Evolutionary conservation across 2,797 vertebrate genomes (phyloP).

Genomic region (Coluber constrictor): DNA sequence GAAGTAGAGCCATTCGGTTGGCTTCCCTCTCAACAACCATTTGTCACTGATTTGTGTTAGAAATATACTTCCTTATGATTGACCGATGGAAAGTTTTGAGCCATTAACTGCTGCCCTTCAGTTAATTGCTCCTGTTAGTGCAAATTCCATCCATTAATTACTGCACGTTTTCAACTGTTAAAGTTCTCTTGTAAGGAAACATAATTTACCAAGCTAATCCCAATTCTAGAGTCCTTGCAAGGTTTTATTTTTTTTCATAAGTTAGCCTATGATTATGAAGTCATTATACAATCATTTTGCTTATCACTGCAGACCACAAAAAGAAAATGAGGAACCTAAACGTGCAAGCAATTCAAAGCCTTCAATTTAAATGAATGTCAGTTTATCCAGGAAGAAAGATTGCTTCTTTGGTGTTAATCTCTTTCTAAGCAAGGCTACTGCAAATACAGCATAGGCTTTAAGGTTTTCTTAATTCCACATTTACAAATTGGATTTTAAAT

Average conservation of each 20-base stretch:
- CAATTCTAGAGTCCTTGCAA: neutral
- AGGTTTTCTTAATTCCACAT: neutral
- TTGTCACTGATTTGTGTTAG: conserved; percentile 56
- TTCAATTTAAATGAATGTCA: neutral
- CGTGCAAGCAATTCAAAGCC: neutral
- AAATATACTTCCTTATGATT: conserved; percentile 42
- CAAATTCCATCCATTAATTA: conserved; percentile 45
- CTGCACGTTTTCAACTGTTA: conserved; percentile 19
- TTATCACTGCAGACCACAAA: conserved; percentile 11
- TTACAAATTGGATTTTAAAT: neutral
- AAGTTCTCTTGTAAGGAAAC: conserved; percentile 30
- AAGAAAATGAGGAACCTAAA: neutral
- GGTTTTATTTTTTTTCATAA: neutral
- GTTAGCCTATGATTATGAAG: neutral
- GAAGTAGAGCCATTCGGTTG: conserved; percentile 50
- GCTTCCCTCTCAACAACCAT: conserved; percentile 52
- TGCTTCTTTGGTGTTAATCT: neutral
- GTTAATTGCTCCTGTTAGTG: conserved; percentile 44
- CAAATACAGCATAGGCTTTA: neutral
- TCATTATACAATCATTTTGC: conserved; percentile 6
- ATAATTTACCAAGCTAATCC: conserved; percentile 15
- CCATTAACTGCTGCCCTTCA: conserved; percentile 52
- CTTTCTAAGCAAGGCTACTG: neutral
- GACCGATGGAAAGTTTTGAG: conserved; percentile 53
- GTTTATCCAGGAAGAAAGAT: neutral